phyloP scores from a whole-genome alignment of 1,140 invertebrate genomes.

The Nymphalis io region DNA sequence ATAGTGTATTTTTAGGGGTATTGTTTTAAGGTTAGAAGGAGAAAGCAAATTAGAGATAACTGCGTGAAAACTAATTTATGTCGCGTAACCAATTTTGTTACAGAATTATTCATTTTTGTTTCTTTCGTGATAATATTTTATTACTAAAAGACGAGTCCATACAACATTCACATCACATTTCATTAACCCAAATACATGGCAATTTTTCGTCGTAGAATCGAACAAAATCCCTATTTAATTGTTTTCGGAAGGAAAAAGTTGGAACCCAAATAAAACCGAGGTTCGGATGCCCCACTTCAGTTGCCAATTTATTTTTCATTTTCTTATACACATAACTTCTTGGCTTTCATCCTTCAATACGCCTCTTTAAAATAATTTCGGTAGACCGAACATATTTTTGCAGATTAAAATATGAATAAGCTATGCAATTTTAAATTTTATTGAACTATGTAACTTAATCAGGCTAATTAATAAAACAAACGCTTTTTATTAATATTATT shows the following conservation, averaged over 20 bases:
- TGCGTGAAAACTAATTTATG: no score
- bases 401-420: constrained; percentile 23
- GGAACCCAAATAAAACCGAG: constrained; percentile 28
- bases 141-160: no score
- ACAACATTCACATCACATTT: not conserved
- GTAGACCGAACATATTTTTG: constrained; percentile 35
- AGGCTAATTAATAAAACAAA: no score
- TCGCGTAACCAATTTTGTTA: no score
- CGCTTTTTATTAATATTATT: no score
- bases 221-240: constrained; percentile 30
- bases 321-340: constrained; percentile 44
- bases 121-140: no score
- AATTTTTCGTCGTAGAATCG: constrained; percentile 8
- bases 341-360: constrained; percentile 37
- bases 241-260: constrained; percentile 22
- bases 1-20: no score
- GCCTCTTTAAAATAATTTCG: constrained; percentile 45
- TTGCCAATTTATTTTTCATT: constrained; percentile 32
- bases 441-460: not conserved
- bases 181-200: constrained; percentile 12
- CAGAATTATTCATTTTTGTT: no score
- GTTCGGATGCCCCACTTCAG: constrained; percentile 7
- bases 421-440: constrained; percentile 28
- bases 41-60: not conserved
- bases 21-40: no score